Conservation (phyloP, 2,888 invertebrate species). For the Drosophila atripex region DNA sequence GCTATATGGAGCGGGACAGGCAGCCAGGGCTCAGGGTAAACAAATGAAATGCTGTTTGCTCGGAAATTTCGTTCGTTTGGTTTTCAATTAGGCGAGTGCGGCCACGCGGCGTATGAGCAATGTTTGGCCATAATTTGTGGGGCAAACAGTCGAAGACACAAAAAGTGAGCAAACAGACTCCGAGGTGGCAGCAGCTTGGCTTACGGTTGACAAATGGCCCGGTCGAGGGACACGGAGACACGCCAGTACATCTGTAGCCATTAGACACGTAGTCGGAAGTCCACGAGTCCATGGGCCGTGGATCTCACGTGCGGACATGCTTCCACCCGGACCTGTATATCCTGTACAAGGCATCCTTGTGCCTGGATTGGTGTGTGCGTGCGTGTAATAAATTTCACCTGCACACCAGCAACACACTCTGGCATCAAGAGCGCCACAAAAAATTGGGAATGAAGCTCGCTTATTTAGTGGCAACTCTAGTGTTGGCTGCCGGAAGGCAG, state of each 20-base stretch:
- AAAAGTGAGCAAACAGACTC: slow-evolving; percentile 11
- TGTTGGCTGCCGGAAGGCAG: slow-evolving; percentile 5
- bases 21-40: slow-evolving; percentile 6
- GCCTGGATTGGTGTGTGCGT: slow-evolving; percentile 22
- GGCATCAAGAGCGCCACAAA: slow-evolving; percentile 49
- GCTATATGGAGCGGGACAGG: slow-evolving; percentile 57
- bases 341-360: slow-evolving; percentile 11
- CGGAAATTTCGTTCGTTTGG: slow-evolving; percentile 65
- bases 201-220: slow-evolving; percentile 26
- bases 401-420: slow-evolving; percentile 47
- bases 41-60: slow-evolving; percentile 61
- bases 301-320: slow-evolving; percentile 61
- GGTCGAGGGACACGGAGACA: slow-evolving; percentile 22
- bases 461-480: slow-evolving; percentile 56
- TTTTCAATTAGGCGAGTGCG: slow-evolving; percentile 63
- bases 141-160: slow-evolving; percentile 5
- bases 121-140: slow-evolving; percentile 49
- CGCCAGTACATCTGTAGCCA: slow-evolving; percentile 62
- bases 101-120: slow-evolving; percentile 67
- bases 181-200: slow-evolving; percentile 11
- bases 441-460: slow-evolving; percentile 38
- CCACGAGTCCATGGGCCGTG: slow-evolving; percentile 11
- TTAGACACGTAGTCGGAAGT: slow-evolving; percentile 62
- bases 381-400: slow-evolving; percentile 64
- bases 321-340: slow-evolving; percentile 46